Conservation (phyloP, 2,113 vertebrate genomes). For the Toxostoma redivivum region DNA sequence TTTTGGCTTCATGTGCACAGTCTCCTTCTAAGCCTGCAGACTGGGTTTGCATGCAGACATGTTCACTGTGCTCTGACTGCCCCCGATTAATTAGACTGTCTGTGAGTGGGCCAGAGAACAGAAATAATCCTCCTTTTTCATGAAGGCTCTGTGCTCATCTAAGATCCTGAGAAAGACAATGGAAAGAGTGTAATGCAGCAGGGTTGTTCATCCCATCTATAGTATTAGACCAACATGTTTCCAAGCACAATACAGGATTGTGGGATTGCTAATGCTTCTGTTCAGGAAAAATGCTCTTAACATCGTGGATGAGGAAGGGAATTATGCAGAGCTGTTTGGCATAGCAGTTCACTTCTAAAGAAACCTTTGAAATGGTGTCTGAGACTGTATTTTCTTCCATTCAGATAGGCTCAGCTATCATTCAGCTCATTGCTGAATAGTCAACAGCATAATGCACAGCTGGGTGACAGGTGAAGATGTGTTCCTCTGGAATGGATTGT, state of each 20-base stretch:
- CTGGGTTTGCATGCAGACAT: neutral
- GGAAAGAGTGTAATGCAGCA: neutral
- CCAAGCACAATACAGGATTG: neutral
- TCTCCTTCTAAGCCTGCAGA: neutral
- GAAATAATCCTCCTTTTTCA: neutral
- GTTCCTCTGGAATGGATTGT: slow-evolving; percentile 18
- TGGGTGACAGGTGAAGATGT: slow-evolving; percentile 48
- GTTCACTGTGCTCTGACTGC: neutral
- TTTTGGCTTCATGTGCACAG: neutral
- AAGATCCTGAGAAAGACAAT: neutral
- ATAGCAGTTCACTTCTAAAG: neutral
- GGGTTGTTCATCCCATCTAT: neutral
- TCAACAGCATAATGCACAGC: neutral
- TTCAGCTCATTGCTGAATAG: neutral
- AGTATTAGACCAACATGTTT: neutral
- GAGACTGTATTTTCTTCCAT: neutral
- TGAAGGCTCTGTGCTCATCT: neutral
- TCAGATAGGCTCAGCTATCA: slow-evolving; percentile 13
- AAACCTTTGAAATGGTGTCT: neutral
- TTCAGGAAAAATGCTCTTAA: neutral
- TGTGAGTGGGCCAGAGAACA: neutral
- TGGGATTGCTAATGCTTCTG: neutral
- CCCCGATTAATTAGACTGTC: neutral
- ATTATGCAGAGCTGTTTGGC: neutral
- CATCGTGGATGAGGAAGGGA: neutral